phyloP scores from a whole-genome alignment of 2,888 invertebrate genomes.

The Epistrophella euchroma region DNA sequence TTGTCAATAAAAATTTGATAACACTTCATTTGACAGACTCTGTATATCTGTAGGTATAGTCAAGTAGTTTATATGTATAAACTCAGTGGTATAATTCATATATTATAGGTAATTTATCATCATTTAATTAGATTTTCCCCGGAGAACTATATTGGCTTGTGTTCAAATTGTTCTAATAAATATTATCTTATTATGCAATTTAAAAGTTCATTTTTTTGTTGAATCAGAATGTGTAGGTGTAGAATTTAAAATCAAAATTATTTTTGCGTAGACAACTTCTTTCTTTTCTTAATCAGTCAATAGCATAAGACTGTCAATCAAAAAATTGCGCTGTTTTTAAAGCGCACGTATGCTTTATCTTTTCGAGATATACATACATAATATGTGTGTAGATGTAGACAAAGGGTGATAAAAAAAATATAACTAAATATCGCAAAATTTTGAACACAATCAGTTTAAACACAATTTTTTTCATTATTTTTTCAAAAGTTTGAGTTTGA shows the following conservation, averaged over 20 bases:
- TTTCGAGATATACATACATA: not conserved
- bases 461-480: too few species aligned
- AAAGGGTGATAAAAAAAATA: too few species aligned
- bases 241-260: not conserved
- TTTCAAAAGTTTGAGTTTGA: too few species aligned
- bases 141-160: not conserved
- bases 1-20: not conserved
- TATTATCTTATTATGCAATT: not conserved
- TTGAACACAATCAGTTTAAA: too few species aligned
- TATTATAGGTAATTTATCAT: too few species aligned
- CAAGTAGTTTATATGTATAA: too few species aligned
- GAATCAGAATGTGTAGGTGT: not conserved
- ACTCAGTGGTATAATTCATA: too few species aligned
- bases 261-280: not conserved
- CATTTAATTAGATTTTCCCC: not conserved
- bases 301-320: not conserved
- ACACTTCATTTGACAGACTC: not conserved
- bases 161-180: not conserved
- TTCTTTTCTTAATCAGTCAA: constrained; percentile 3
- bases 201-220: not conserved
- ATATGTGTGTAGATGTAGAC: too few species aligned
- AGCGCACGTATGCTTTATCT: not conserved
- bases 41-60: too few species aligned
- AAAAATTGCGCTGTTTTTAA: not conserved
- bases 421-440: too few species aligned